Conservation (phyloP, 1,140 invertebrate genomes). For the Drosophila nigrodunni region DNA sequence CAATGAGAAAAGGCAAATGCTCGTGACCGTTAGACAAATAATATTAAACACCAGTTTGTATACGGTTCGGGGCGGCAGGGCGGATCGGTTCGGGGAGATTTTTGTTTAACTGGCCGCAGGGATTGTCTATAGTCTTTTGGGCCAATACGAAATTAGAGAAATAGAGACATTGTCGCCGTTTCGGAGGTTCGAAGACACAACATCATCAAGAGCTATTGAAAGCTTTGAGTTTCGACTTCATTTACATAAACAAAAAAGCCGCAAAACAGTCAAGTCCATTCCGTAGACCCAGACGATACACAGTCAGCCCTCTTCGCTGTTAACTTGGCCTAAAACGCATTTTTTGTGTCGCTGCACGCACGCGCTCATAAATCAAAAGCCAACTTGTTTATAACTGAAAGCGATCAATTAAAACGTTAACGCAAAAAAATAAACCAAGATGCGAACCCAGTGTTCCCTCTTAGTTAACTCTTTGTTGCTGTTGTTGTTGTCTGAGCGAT, state of each 20-base stretch:
- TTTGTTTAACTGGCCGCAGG: constrained; percentile 30
- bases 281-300: not conserved
- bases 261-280: constrained; percentile 13
- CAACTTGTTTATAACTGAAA: constrained; percentile 82
- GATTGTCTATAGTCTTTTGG: constrained; percentile 31
- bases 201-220: constrained; percentile 80
- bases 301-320: constrained; percentile 15
- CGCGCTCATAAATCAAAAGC: constrained; percentile 79
- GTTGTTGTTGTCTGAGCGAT: constrained; percentile 43
- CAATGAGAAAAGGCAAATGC: constrained; percentile 63
- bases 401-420: constrained; percentile 83
- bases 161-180: constrained; percentile 78
- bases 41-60: constrained; percentile 73
- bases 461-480: constrained; percentile 7
- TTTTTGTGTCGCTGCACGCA: constrained; percentile 76
- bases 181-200: constrained; percentile 45
- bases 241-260: constrained; percentile 61
- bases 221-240: constrained; percentile 52
- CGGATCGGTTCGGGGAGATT: too few species aligned
- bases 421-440: constrained; percentile 70
- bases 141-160: constrained; percentile 74
- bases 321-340: constrained; percentile 72
- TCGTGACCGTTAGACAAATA: constrained; percentile 81
- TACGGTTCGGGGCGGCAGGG: not conserved
- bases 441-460: constrained; percentile 43